Conservation (phyloP, 2,113 vertebrate species). For the Seriola quinqueradiata region DNA sequence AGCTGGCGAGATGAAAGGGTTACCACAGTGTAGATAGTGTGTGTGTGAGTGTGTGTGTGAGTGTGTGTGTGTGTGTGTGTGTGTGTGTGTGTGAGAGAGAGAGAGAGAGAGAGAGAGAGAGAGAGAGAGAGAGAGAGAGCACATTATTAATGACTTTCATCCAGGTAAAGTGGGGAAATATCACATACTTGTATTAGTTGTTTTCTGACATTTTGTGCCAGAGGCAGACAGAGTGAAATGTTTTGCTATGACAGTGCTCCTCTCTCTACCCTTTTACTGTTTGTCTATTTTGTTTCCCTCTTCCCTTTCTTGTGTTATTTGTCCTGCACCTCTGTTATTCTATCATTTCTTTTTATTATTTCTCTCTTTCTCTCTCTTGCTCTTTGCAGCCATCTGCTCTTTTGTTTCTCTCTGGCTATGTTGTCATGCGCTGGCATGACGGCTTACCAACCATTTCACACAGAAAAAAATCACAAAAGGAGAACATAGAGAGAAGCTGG, state of each 20-base stretch:
- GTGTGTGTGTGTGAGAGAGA: neutral
- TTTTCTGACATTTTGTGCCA: slow-evolving; percentile 59
- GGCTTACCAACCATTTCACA: slow-evolving; percentile 53
- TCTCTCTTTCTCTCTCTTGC: slow-evolving; percentile 21
- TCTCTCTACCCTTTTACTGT: slow-evolving; percentile 46
- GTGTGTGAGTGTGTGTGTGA: slow-evolving; percentile 19
- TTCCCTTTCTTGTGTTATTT: slow-evolving; percentile 16
- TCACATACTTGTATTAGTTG: slow-evolving; percentile 47
- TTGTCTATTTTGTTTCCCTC: slow-evolving; percentile 24
- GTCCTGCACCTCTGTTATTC: slow-evolving; percentile 6
- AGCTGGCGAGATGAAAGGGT: slow-evolving; percentile 69
- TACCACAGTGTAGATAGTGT: slow-evolving; percentile 29
- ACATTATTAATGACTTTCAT: slow-evolving; percentile 62
- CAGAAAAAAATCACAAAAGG: slow-evolving; percentile 34
- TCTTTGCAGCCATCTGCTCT: slow-evolving; percentile 63
- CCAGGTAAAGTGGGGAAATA: slow-evolving; percentile 54
- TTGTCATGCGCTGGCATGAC: slow-evolving; percentile 40
- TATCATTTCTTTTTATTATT: slow-evolving; percentile 16
- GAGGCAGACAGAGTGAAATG: slow-evolving; percentile 55
- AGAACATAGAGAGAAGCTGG: slow-evolving; percentile 9
- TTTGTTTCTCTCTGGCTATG: slow-evolving; percentile 64
- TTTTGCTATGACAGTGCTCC: slow-evolving; percentile 56
- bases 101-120: neutral
- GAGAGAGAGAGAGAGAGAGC: neutral
- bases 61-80: neutral